These are phyloP conservation scores for Microhierax caerulescens DNA, from an alignment of 2,797 vertebrate genomes.

Conservation along the genomic window DNA sequence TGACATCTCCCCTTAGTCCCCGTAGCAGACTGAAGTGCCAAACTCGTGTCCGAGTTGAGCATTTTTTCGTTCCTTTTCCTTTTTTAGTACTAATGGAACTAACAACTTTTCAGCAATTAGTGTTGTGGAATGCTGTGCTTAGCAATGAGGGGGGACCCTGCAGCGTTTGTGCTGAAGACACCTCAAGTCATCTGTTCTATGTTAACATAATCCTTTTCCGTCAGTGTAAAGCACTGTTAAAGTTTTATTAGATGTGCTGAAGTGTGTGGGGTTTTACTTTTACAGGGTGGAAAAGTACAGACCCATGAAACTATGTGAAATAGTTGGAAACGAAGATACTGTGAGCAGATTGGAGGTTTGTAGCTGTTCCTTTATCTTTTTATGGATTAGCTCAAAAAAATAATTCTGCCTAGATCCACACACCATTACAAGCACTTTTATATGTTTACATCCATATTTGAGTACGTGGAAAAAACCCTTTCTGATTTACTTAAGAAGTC, in stretches of 20 bases:
- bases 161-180: rapidly evolving
- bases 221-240: neutral
- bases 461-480: neutral
- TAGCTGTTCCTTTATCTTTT: neutral
- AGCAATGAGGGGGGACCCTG: neutral
- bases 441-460: rapidly evolving
- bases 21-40: rapidly evolving
- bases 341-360: constrained; percentile 88
- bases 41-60: too few relatives aligned
- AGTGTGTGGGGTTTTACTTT: neutral
- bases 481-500: neutral
- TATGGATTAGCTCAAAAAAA: neutral
- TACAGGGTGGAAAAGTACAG: constrained; percentile 94
- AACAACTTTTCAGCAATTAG: rapidly evolving
- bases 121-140: neutral
- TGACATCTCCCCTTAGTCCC: rapidly evolving
- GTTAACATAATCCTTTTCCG: neutral
- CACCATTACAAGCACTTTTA: neutral
- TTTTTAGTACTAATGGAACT: neutral
- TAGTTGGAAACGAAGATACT: constrained; percentile 87
- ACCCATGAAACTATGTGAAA: constrained; percentile 83
- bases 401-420: neutral
- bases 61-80: rapidly evolving
- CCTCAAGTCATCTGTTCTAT: too few relatives aligned
- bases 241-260: neutral